Evolutionary conservation across 1,140 invertebrate species (phyloP).

Genomic region (Heterodera schachtii): DNA sequence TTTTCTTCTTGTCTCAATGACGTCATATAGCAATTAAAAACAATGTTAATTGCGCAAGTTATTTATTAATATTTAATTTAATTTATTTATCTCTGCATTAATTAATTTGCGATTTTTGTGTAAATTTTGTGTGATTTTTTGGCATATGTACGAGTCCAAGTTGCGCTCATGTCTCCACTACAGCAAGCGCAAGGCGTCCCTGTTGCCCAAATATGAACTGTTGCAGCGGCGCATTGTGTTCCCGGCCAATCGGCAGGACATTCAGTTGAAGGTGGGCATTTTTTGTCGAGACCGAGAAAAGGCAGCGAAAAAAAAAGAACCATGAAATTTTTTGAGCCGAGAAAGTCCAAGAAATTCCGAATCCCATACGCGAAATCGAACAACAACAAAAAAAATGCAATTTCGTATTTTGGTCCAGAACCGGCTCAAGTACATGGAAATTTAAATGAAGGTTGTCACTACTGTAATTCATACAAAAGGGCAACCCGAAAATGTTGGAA

Average conservation of each 20-base stretch:
- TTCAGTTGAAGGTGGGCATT: slow-evolving; percentile 7
- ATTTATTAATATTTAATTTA: too few relatives aligned
- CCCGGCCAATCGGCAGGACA: slow-evolving; percentile 22
- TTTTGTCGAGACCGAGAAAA: background rate
- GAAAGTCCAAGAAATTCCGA: background rate
- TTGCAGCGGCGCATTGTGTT: slow-evolving; percentile 37
- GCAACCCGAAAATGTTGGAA: too few relatives aligned
- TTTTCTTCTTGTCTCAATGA: too few relatives aligned
- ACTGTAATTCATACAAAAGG: too few relatives aligned
- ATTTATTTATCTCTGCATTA: too few relatives aligned
- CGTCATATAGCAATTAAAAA: too few relatives aligned
- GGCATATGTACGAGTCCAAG: background rate
- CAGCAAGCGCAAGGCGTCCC: slow-evolving; percentile 7
- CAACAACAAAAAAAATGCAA: too few relatives aligned
- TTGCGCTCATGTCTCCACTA: slow-evolving; percentile 2
- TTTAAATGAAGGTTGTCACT: too few relatives aligned
- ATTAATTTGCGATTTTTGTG: background rate
- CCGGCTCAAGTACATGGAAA: too few relatives aligned
- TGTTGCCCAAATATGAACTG: slow-evolving; percentile 29
- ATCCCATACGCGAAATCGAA: too few relatives aligned
- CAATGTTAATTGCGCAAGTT: too few relatives aligned
- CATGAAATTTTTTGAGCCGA: background rate
- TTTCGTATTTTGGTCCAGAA: background rate
- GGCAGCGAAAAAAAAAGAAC: background rate
- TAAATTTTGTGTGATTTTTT: background rate